Percentiles rank a stretch among this genome's conserved stretches.
phyloP scores from a whole-genome alignment of 2,797 vertebrate species.

The Alectoris magna region DNA sequence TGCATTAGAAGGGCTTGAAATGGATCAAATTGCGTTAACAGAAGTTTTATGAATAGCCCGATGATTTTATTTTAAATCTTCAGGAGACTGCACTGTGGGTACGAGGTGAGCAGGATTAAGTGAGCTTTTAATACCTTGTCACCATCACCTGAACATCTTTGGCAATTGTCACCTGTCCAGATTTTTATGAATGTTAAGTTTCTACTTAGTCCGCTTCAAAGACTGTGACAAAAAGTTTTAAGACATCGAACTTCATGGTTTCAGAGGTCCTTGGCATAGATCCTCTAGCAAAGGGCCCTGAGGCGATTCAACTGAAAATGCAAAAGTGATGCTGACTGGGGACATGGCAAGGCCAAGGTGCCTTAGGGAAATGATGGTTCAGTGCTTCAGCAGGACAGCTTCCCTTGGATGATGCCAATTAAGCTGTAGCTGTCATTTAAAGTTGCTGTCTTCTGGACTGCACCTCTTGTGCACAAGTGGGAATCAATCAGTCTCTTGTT shows the following conservation, averaged over 20 bases:
- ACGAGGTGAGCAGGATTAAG: not conserved
- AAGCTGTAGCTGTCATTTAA: constrained; percentile 69
- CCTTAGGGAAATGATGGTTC: constrained; percentile 47
- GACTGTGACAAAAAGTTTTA: constrained; percentile 35
- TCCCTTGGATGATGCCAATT: constrained; percentile 57
- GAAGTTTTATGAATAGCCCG: not conserved
- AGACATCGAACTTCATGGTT: not conserved
- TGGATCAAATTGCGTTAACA: not conserved
- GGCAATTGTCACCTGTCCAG: not conserved
- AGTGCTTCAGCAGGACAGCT: constrained; percentile 44
- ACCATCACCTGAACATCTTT: not conserved
- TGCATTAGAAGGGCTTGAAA: not conserved
- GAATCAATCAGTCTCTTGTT: constrained; percentile 34
- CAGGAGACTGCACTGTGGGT: not conserved
- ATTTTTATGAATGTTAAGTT: not conserved
- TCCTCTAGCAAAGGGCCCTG: constrained; percentile 29
- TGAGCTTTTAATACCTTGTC: not conserved
- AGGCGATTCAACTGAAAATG: constrained; percentile 47
- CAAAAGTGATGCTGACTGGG: constrained; percentile 36
- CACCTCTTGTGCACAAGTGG: constrained; percentile 32
- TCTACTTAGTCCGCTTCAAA: constrained; percentile 3
- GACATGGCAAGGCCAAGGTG: constrained; percentile 32
- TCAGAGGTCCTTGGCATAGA: constrained; percentile 8
- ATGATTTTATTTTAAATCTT: not conserved
- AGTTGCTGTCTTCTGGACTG: constrained; percentile 19